These are phyloP conservation scores for Liposcelis brunnea DNA, from an alignment of 2,888 invertebrate species.

Conservation along the genomic window DNA sequence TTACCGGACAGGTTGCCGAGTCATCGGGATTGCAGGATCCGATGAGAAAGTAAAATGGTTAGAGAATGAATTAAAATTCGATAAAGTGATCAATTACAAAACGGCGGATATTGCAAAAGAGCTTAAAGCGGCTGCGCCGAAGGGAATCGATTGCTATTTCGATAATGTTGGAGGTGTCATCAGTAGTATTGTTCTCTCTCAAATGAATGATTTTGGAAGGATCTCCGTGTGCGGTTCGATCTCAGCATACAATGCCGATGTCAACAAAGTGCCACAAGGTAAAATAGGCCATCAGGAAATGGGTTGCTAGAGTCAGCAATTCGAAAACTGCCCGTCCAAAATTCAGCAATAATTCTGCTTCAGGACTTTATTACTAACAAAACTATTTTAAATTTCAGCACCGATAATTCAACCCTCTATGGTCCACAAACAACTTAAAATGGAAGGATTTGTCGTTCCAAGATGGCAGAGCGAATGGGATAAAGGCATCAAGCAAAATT, in stretches of 20 bases:
- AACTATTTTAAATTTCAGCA: conserved; percentile 19
- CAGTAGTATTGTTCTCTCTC: conserved; percentile 36
- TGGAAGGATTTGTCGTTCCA: conserved; percentile 41
- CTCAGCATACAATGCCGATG: conserved; percentile 39
- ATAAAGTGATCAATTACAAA: conserved; percentile 56
- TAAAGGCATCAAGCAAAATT: conserved; percentile 44
- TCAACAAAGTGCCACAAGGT: conserved; percentile 31
- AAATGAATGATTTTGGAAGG: conserved; percentile 43
- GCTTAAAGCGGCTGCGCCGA: conserved; percentile 41
- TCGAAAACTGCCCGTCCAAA: too few relatives aligned
- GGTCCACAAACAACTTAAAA: conserved; percentile 36
- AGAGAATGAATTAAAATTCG: conserved; percentile 43
- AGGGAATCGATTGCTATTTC: conserved; percentile 60
- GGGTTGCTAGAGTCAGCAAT: too few relatives aligned
- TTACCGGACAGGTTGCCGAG: conserved; percentile 35
- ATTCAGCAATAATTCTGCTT: too few relatives aligned
- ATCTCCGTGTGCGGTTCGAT: conserved; percentile 48
- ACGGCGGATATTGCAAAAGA: conserved; percentile 33
- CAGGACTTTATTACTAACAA: too few relatives aligned
- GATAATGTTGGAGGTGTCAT: conserved; percentile 46
- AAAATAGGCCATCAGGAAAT: conserved; percentile 4
- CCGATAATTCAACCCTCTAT: conserved; percentile 36
- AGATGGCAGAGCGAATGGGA: conserved; percentile 40
- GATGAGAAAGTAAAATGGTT: conserved; percentile 54
- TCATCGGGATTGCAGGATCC: conserved; percentile 53